These are phyloP conservation scores for Eledone cirrhosa DNA, from an alignment of 2,888 invertebrate genomes.

Conservation along the genomic window DNA sequence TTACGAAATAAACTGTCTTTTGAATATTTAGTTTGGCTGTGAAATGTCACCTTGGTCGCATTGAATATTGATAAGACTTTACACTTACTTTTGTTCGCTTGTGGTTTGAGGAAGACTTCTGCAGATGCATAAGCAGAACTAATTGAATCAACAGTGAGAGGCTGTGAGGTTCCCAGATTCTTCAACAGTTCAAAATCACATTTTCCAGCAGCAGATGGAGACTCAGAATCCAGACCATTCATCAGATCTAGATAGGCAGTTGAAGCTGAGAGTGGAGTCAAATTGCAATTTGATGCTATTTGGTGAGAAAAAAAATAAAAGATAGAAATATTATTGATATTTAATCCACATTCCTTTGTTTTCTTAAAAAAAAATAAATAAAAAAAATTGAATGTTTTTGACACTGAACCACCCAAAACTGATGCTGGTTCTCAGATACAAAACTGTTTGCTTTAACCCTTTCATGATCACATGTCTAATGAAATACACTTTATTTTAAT, in stretches of 20 bases:
- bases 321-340: no score
- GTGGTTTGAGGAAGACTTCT: constrained; percentile 62
- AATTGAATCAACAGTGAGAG: constrained; percentile 44
- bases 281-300: not conserved
- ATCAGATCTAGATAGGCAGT: not conserved
- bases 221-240: constrained; percentile 19
- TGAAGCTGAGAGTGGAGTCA: not conserved
- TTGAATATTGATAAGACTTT: not conserved
- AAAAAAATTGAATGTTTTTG: no score
- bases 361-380: no score
- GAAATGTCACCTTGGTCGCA: no score
- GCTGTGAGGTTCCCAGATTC: constrained; percentile 30
- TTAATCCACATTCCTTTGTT: no score
- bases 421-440: no score
- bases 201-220: not conserved
- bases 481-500: no score
- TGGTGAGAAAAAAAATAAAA: not conserved
- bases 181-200: constrained; percentile 7
- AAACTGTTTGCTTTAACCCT: no score
- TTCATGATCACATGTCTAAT: no score
- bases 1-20: no score
- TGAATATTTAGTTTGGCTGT: no score
- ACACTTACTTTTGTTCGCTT: constrained; percentile 51
- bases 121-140: constrained; percentile 52
- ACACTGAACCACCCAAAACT: no score